These are phyloP conservation scores for Drosophila azteca DNA, from an alignment of 1,140 invertebrate species.

Conservation along the genomic window DNA sequence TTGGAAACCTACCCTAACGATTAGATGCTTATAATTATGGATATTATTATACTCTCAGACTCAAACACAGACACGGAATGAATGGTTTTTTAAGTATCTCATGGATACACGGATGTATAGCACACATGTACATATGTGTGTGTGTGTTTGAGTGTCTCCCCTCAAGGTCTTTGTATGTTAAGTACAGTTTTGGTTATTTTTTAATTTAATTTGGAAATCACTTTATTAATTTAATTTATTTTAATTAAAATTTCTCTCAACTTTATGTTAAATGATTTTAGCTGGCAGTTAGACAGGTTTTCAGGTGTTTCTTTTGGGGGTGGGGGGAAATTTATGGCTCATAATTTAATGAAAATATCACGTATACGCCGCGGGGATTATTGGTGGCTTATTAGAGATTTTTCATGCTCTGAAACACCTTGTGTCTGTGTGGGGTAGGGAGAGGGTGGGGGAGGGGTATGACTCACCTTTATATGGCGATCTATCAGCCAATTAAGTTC, in stretches of 20 bases:
- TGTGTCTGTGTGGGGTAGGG: too few relatives aligned
- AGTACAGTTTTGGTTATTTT: constrained; percentile 9
- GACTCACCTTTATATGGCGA: constrained; percentile 92
- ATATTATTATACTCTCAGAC: constrained; percentile 9
- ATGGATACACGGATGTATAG: constrained; percentile 12
- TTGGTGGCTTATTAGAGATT: constrained; percentile 10
- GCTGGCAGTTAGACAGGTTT: constrained; percentile 58
- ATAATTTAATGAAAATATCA: constrained; percentile 18
- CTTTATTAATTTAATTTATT: constrained; percentile 4
- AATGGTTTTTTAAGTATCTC: constrained; percentile 27
- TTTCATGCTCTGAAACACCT: not conserved
- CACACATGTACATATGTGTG: too few relatives aligned
- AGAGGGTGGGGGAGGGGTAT: not conserved
- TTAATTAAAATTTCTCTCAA: constrained; percentile 19
- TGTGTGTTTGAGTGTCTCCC: not conserved
- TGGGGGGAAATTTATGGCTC: constrained; percentile 2
- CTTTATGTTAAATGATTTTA: constrained; percentile 44
- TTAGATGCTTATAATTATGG: constrained; percentile 24
- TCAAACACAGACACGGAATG: constrained; percentile 5
- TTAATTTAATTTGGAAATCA: constrained; percentile 18
- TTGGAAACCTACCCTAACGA: constrained; percentile 19
- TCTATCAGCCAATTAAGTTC: constrained; percentile 96
- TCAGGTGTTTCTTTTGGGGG: not conserved
- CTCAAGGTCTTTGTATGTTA: constrained; percentile 29
- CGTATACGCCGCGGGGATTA: constrained; percentile 7